Evolutionary conservation across 1,140 invertebrate species (phyloP).

Genomic region (Drosophila nigrodunni): DNA sequence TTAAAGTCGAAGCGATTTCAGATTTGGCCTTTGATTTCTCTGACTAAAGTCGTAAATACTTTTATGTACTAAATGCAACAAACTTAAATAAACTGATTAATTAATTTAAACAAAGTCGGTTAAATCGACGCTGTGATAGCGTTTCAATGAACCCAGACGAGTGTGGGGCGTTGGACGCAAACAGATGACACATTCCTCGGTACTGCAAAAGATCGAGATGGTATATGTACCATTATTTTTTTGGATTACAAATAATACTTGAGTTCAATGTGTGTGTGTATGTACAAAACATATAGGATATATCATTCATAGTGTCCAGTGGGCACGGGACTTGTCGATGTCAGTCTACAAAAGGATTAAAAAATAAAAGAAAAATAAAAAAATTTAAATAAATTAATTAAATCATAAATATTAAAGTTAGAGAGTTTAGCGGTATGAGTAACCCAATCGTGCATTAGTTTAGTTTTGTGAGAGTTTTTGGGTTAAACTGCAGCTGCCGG

Average conservation of each 20-base stretch:
- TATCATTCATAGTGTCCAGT: conserved; percentile 77
- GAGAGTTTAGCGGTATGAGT: no score
- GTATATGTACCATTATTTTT: conserved; percentile 14
- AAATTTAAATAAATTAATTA: conserved; percentile 14
- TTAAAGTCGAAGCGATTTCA: conserved; percentile 38
- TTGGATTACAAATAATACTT: conserved; percentile 67
- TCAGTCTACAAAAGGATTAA: conserved; percentile 70
- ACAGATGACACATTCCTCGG: conserved; percentile 79
- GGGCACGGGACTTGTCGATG: conserved; percentile 78
- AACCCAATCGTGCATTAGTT: no score
- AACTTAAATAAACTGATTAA: background rate
- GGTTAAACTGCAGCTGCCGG: conserved; percentile 33
- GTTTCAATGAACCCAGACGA: conserved; percentile 60
- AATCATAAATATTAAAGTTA: conserved; percentile 13
- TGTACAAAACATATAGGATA: conserved; percentile 36
- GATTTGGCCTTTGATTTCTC: conserved; percentile 7
- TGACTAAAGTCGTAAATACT: background rate
- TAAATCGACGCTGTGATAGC: conserved; percentile 68
- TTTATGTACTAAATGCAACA: conserved; percentile 5
- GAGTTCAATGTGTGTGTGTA: conserved; percentile 61
- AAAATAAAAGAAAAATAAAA: conserved; percentile 29
- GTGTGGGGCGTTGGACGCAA: conserved; percentile 64
- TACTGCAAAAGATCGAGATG: conserved; percentile 63
- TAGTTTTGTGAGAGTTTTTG: background rate
- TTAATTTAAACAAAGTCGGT: conserved; percentile 59